These are phyloP conservation scores for Myripristis jacobus DNA, from an alignment of 2,797 vertebrate species.

Conservation along the genomic window DNA sequence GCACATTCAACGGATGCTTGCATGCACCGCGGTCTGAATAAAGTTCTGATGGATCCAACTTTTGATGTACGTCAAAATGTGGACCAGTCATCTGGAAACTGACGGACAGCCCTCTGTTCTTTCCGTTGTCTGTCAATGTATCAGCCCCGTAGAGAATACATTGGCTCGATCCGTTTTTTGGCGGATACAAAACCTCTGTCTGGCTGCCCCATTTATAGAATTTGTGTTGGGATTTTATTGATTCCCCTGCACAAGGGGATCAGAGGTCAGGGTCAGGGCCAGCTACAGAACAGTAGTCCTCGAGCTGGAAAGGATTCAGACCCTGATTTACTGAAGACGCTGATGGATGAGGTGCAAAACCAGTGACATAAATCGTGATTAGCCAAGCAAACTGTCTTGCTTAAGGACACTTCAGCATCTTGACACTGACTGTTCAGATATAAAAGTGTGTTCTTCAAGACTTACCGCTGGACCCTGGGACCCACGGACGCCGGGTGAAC, in stretches of 20 bases:
- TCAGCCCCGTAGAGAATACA: too few species aligned
- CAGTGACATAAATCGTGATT: too few species aligned
- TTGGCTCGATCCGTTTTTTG: too few species aligned
- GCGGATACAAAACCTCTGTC: too few species aligned
- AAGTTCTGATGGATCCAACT: too few species aligned
- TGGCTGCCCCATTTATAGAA: not conserved
- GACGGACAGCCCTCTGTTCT: too few species aligned
- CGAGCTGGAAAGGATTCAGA: not conserved
- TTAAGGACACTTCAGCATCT: not conserved
- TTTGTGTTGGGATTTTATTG: conserved; percentile 5
- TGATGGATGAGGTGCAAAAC: conserved; percentile 4
- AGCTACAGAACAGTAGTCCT: not conserved
- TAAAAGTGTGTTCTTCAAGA: conserved; percentile 33
- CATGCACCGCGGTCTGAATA: too few species aligned
- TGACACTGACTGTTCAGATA: not conserved
- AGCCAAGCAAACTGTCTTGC: not conserved
- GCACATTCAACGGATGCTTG: too few species aligned
- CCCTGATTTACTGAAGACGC: conserved; percentile 12
- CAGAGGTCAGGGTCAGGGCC: not conserved
- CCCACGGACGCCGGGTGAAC: conserved; percentile 89
- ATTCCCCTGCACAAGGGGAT: conserved; percentile 21
- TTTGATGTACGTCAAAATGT: too few species aligned
- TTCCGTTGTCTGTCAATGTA: too few species aligned
- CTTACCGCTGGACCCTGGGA: conserved; percentile 93
- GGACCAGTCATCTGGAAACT: too few species aligned